Evolutionary conservation across 2,797 vertebrate species (phyloP).

Genomic region (Lagorchestes hirsutus): DNA sequence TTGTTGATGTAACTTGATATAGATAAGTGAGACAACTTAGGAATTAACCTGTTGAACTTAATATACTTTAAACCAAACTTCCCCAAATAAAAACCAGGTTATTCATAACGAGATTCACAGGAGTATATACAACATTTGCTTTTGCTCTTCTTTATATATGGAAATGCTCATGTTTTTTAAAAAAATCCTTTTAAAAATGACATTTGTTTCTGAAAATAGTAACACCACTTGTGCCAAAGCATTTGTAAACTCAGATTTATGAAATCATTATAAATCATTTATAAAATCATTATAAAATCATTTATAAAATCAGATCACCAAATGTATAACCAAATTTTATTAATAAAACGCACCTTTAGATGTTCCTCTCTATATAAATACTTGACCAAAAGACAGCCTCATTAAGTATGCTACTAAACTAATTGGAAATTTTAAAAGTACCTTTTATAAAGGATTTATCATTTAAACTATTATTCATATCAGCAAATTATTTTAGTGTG

Average conservation of each 20-base stretch:
- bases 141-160: not conserved
- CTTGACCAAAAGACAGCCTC: not conserved
- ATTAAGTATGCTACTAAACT: not conserved
- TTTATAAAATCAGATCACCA: not conserved
- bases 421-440: not conserved
- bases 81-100: not conserved
- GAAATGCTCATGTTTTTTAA: not conserved
- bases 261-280: too few species aligned
- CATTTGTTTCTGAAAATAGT: not conserved
- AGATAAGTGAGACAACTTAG: not conserved
- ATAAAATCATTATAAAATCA: too few species aligned
- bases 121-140: not conserved
- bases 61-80: not conserved
- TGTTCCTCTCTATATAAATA: not conserved
- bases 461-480: slow-evolving; percentile 23
- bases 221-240: not conserved
- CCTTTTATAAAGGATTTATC: not conserved
- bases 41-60: not conserved
- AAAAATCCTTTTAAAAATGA: not conserved
- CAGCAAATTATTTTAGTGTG: not conserved
- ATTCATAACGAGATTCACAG: not conserved
- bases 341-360: not conserved
- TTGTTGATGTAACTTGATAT: not conserved
- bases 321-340: not conserved
- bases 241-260: not conserved